Evolutionary conservation across 1,140 invertebrate species (phyloP).

Genomic region (Teleogryllus occipitalis): DNA sequence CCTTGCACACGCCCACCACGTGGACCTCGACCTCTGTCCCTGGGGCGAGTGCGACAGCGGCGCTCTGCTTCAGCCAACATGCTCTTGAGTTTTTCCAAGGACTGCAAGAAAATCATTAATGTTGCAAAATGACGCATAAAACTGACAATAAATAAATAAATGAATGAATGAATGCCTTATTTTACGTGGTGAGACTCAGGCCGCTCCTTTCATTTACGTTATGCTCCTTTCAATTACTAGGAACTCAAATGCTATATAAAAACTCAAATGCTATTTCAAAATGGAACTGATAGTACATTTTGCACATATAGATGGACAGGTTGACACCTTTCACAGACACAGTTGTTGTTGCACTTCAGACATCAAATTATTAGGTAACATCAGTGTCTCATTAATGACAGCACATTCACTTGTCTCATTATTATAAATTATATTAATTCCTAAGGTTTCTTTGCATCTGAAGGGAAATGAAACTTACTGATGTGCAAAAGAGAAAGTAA

Average conservation of each 20-base stretch:
- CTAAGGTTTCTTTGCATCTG: too few relatives aligned
- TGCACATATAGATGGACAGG: background rate
- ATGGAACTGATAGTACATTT: background rate
- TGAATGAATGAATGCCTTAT: too few relatives aligned
- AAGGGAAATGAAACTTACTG: too few relatives aligned
- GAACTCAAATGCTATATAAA: background rate
- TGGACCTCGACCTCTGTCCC: background rate
- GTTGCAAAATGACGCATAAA: background rate
- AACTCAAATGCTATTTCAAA: background rate
- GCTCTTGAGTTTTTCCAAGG: slow-evolving; percentile 41
- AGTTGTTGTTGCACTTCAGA: background rate
- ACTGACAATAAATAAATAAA: background rate
- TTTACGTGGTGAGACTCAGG: too few relatives aligned
- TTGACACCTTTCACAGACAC: background rate
- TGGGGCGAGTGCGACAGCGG: background rate
- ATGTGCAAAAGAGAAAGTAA: too few relatives aligned
- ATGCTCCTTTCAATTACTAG: background rate
- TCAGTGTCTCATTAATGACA: too few relatives aligned
- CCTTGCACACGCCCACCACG: background rate
- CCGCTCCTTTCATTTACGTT: background rate
- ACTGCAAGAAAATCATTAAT: slow-evolving; percentile 35
- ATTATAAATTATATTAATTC: too few relatives aligned
- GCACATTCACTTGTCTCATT: too few relatives aligned
- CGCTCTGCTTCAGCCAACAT: slow-evolving; percentile 45
- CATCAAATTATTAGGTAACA: too few relatives aligned